Conservation (phyloP, 2,888 invertebrate genomes). For the Dryadula phaetusa region DNA sequence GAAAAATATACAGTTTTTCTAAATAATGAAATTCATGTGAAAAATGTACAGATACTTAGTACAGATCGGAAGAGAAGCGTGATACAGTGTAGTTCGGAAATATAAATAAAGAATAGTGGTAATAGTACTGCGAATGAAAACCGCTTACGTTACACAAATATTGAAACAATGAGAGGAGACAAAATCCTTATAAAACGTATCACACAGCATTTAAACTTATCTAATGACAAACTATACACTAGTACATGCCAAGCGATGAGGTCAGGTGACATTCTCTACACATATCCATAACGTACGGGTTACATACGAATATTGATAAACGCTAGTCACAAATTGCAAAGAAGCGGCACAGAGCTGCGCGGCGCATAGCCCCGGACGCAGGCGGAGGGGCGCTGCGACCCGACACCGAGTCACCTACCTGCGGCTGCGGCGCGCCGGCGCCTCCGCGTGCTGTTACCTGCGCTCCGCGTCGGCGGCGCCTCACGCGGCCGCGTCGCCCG, state of each 20-base stretch:
- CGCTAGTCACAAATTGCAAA: neutral
- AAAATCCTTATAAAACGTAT: neutral
- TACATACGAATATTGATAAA: conserved; percentile 4
- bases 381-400: neutral
- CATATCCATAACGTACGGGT: neutral
- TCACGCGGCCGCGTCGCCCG: neutral
- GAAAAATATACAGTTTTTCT: neutral
- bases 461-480: neutral
- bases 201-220: neutral
- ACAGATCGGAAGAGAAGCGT: neutral
- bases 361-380: neutral
- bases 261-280: neutral
- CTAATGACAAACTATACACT: neutral
- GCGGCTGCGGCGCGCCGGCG: neutral
- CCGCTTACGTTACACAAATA: neutral
- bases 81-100: neutral
- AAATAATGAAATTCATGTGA: neutral
- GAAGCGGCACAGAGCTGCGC: neutral
- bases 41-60: neutral
- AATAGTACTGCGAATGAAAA: neutral
- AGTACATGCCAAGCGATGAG: conserved; percentile 8
- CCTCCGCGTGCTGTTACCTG: too few relatives aligned
- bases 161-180: neutral
- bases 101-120: neutral
- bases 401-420: neutral